phyloP scores from a whole-genome alignment of 2,113 vertebrate species.

The Alethe castanea region DNA sequence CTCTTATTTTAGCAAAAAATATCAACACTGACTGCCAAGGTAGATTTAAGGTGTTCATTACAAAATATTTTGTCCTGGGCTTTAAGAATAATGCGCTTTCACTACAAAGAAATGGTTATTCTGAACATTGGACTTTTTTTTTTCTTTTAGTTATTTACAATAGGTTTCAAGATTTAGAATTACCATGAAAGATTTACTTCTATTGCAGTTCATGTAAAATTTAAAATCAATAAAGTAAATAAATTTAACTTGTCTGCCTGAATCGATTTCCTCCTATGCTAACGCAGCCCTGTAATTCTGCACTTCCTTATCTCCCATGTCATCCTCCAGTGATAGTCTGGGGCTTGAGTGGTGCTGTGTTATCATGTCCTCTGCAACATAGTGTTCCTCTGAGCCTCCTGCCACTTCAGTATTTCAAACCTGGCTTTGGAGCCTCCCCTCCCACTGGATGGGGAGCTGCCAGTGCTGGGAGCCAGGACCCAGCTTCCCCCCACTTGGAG shows the following conservation, averaged over 20 bases:
- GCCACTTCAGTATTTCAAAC: conserved; percentile 30
- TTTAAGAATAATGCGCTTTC: conserved; percentile 74
- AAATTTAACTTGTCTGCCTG: conserved; percentile 78
- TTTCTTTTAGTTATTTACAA: conserved; percentile 74
- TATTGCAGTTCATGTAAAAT: conserved; percentile 80
- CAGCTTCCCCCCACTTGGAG: not conserved
- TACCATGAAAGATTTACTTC: conserved; percentile 81
- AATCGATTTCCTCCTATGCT: conserved; percentile 73
- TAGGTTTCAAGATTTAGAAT: conserved; percentile 79
- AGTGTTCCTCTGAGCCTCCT: conserved; percentile 7
- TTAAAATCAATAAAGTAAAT: conserved; percentile 84
- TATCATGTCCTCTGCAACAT: conserved; percentile 37
- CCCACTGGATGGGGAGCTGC: not conserved
- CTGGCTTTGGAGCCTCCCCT: not conserved
- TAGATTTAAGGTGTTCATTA: conserved; percentile 74
- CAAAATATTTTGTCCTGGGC: conserved; percentile 74
- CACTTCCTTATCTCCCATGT: conserved; percentile 71
- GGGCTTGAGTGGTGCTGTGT: conserved; percentile 4
- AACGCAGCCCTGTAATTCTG: conserved; percentile 63
- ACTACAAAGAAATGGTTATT: conserved; percentile 65
- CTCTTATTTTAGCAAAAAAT: conserved; percentile 61
- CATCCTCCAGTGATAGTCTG: conserved; percentile 68
- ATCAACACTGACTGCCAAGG: conserved; percentile 59
- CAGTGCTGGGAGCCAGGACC: not conserved
- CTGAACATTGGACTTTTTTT: conserved; percentile 52